phyloP scores from a whole-genome alignment of 92 coral and sea anemone genomes.

The Palythoa heliodiscus region DNA sequence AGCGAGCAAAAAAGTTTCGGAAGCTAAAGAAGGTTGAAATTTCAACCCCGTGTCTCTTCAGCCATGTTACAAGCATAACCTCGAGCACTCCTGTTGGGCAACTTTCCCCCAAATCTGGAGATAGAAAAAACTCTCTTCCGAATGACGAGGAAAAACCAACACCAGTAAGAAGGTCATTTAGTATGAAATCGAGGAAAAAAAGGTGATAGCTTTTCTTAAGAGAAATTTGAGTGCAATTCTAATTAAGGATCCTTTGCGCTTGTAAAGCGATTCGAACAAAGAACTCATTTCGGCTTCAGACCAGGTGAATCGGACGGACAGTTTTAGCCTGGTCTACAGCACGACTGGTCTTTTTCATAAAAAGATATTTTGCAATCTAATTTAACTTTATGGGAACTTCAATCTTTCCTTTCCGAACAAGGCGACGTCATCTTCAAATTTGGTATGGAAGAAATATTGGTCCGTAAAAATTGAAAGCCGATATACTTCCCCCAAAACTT shows the following conservation, averaged over 20 bases:
- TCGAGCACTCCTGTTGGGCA: constrained; percentile 74
- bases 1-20: constrained; percentile 79
- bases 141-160: constrained; percentile 63
- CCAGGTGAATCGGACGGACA: neutral
- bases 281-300: constrained; percentile 3
- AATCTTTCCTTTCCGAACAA: neutral
- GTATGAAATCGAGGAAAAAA: constrained; percentile 39
- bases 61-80: constrained; percentile 98
- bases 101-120: constrained; percentile 61
- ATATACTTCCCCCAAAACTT: neutral
- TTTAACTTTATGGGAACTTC: constrained; percentile 28
- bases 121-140: constrained; percentile 43
- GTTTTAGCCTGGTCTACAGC: neutral
- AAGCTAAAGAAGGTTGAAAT: constrained; percentile 96
- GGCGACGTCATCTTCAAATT: neutral
- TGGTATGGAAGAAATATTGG: neutral
- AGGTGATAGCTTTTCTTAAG: constrained; percentile 8
- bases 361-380: neutral
- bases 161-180: constrained; percentile 29
- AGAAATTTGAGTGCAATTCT: neutral
- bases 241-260: neutral
- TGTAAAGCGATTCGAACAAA: constrained; percentile 18
- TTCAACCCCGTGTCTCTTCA: constrained; percentile 96
- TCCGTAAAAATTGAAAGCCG: neutral
- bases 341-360: constrained; percentile 24